Conservation (phyloP, 2,113 vertebrate species). For the Motacilla tschutschensis region DNA sequence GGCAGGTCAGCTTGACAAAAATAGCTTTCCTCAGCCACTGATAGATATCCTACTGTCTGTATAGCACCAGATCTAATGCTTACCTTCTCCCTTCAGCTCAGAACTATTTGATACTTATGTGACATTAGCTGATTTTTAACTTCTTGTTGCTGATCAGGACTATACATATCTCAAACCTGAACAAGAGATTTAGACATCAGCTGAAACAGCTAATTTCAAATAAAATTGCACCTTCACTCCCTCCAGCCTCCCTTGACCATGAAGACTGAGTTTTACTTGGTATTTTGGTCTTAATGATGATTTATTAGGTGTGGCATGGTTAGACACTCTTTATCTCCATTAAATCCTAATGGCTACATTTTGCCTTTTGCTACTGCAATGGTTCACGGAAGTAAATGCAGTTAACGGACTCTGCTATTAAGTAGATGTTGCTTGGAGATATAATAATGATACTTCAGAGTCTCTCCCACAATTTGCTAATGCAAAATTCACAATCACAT, state of each 20-base stretch:
- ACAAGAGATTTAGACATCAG: not conserved
- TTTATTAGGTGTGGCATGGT: constrained; percentile 28
- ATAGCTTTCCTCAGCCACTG: not conserved
- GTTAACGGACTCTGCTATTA: constrained; percentile 44
- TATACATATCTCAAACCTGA: not conserved
- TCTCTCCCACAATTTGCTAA: constrained; percentile 54
- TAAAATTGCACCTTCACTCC: not conserved
- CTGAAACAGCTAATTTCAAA: constrained; percentile 7
- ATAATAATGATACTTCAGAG: constrained; percentile 51
- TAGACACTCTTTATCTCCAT: constrained; percentile 16
- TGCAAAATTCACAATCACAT: constrained; percentile 50
- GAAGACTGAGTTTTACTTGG: constrained; percentile 12
- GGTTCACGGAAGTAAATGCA: constrained; percentile 28
- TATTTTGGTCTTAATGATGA: constrained; percentile 24
- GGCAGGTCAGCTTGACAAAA: not conserved
- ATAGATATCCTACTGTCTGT: not conserved
- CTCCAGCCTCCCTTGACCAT: not conserved
- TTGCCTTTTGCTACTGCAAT: constrained; percentile 36
- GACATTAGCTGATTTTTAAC: not conserved
- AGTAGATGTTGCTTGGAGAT: constrained; percentile 56
- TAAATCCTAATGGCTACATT: constrained; percentile 49
- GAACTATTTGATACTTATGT: not conserved
- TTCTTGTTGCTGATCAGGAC: not conserved
- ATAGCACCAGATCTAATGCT: not conserved
- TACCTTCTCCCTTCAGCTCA: not conserved